Percentiles rank a stretch among this genome's conserved stretches.
Conservation (phyloP, 2,888 invertebrate species). For the Gibbula magus region DNA sequence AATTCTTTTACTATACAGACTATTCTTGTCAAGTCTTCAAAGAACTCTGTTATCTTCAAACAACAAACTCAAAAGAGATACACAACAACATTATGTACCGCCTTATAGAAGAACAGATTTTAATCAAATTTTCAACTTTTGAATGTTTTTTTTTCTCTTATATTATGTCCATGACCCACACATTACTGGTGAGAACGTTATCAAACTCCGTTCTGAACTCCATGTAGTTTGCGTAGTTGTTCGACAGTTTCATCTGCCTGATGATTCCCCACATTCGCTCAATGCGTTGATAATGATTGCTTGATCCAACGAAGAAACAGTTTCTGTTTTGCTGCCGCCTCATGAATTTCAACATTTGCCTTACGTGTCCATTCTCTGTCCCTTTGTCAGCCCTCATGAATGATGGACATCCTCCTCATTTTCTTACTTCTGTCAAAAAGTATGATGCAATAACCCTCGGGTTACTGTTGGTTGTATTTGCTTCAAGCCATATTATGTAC, state of each 20-base stretch:
- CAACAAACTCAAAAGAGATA: too few species aligned
- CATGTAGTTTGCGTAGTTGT: not conserved
- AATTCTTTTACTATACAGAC: too few species aligned
- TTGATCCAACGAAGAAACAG: conserved; percentile 14
- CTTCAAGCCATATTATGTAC: conserved; percentile 41
- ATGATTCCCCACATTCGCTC: conserved; percentile 25
- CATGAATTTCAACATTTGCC: conserved; percentile 10
- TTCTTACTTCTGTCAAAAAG: conserved; percentile 31
- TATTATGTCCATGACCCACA: conserved; percentile 15
- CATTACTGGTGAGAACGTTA: not conserved
- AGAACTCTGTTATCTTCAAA: too few species aligned
- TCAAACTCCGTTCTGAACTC: conserved; percentile 15
- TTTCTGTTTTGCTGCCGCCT: not conserved
- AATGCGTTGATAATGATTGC: conserved; percentile 20
- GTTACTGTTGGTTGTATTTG: conserved; percentile 35
- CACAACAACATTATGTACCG: too few species aligned
- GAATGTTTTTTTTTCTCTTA: not conserved
- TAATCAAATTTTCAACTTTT: too few species aligned
- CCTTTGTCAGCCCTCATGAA: conserved; percentile 40
- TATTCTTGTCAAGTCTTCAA: too few species aligned
- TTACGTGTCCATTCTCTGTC: conserved; percentile 41
- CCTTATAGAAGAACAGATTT: too few species aligned
- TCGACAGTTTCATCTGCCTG: not conserved
- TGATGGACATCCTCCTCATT: conserved; percentile 33
- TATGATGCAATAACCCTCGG: conserved; percentile 36